A percentile compares a stretch with the other conserved stretches of the same genome.
These are phyloP conservation scores for Neodiprion pinetum DNA, from an alignment of 1,140 invertebrate genomes.

Conservation along the genomic window DNA sequence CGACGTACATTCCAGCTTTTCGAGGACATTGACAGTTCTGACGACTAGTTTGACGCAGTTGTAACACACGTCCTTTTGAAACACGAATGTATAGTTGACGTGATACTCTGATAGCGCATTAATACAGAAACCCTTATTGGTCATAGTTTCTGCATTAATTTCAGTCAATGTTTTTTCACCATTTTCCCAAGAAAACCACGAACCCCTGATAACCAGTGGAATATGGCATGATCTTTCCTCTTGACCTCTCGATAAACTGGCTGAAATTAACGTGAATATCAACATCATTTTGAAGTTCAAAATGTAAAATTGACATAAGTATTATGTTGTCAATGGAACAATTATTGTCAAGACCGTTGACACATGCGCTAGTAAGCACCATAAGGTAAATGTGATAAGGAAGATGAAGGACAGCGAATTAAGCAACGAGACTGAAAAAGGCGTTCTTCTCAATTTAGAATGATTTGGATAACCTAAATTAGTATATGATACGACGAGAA, in stretches of 20 bases:
- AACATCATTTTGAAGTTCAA: slow-evolving; percentile 39
- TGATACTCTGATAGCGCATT: slow-evolving; percentile 75
- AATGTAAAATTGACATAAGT: not conserved
- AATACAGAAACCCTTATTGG: slow-evolving; percentile 74
- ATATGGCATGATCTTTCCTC: slow-evolving; percentile 62
- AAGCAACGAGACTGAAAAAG: no score
- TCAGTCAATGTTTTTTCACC: slow-evolving; percentile 83
- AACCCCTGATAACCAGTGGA: slow-evolving; percentile 78
- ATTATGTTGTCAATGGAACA: no score
- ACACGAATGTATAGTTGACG: slow-evolving; percentile 88
- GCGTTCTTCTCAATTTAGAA: no score
- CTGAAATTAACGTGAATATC: slow-evolving; percentile 48
- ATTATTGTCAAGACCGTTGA: no score
- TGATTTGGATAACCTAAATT: no score
- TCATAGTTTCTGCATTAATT: slow-evolving; percentile 81
- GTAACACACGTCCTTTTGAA: slow-evolving; percentile 77
- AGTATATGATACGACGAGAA: no score
- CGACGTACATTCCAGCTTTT: slow-evolving; percentile 83
- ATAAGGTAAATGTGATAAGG: no score
- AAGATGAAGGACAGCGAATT: no score
- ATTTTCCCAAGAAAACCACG: slow-evolving; percentile 93
- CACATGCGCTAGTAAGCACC: no score
- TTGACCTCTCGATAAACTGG: slow-evolving; percentile 13
- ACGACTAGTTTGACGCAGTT: slow-evolving; percentile 86
- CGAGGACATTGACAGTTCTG: slow-evolving; percentile 87